Conservation (phyloP, 2,888 invertebrate species). For the Andrena minutula region DNA sequence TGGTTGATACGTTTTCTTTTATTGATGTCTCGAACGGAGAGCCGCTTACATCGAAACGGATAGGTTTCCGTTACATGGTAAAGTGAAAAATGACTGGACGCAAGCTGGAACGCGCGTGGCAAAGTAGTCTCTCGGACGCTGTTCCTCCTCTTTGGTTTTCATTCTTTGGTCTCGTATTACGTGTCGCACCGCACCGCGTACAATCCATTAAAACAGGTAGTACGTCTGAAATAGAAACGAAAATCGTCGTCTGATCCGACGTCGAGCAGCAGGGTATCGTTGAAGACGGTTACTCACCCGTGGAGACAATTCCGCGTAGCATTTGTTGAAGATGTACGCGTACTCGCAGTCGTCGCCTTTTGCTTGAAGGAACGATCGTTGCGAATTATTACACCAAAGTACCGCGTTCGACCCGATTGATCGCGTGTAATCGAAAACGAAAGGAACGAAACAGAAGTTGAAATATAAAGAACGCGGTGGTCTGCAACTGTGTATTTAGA, state of each 20-base stretch:
- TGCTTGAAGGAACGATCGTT: conserved; percentile 65
- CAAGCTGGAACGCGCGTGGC: conserved; percentile 49
- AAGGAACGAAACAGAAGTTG: neutral
- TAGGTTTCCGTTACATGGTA: conserved; percentile 35
- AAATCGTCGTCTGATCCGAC: neutral
- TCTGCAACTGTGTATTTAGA: too few species aligned
- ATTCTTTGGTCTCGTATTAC: conserved; percentile 48
- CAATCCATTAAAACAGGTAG: conserved; percentile 75
- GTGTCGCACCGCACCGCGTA: neutral
- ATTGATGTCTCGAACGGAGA: conserved; percentile 49
- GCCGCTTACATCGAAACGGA: conserved; percentile 31
- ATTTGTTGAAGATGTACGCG: conserved; percentile 82
- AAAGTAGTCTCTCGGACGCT: conserved; percentile 55
- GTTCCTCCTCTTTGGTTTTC: conserved; percentile 15
- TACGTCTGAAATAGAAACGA: conserved; percentile 74
- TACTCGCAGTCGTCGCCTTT: conserved; percentile 82
- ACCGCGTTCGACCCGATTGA: conserved; percentile 21
- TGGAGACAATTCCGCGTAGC: conserved; percentile 79
- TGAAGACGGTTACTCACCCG: conserved; percentile 69
- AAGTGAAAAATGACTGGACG: conserved; percentile 50
- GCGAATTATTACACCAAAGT: neutral
- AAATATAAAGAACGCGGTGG: too few species aligned
- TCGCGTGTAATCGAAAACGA: conserved; percentile 55
- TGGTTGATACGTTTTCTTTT: conserved; percentile 47
- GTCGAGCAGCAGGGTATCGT: neutral